phyloP scores from a whole-genome alignment of 2,888 invertebrate species.

The Tachina grossa region DNA sequence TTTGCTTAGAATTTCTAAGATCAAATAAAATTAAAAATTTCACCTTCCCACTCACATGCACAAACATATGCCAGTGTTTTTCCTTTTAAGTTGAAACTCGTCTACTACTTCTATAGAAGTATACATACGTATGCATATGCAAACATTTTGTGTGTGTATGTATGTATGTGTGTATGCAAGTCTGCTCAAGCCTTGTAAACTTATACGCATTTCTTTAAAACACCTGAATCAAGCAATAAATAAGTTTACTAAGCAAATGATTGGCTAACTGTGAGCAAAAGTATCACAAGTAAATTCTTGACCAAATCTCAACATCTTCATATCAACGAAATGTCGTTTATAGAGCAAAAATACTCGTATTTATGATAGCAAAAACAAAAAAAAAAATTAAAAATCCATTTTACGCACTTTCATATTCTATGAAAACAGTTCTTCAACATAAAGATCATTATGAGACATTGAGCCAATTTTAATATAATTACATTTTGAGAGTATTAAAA shows the following conservation, averaged over 20 bases:
- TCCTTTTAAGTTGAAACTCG: constrained; percentile 54
- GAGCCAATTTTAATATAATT: constrained; percentile 28
- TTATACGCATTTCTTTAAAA: constrained; percentile 29
- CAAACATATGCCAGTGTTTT: constrained; percentile 5
- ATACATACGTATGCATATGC: not conserved
- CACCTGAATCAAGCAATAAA: constrained; percentile 22
- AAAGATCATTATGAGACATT: constrained; percentile 23
- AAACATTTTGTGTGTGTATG: not conserved
- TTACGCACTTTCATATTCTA: constrained; percentile 62
- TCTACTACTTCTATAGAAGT: constrained; percentile 26
- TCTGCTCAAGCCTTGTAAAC: not conserved
- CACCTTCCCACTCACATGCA: constrained; percentile 28
- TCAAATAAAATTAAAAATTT: constrained; percentile 45
- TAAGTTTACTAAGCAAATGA: not conserved
- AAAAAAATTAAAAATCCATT: constrained; percentile 33
- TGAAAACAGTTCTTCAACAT: constrained; percentile 19
- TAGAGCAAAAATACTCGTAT: constrained; percentile 44
- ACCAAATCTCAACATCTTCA: constrained; percentile 20
- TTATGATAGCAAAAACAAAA: constrained; percentile 8
- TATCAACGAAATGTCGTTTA: constrained; percentile 30
- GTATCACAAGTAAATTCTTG: constrained; percentile 36
- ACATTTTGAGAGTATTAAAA: not conserved
- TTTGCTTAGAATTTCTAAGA: constrained; percentile 53
- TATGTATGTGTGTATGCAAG: too few species aligned
- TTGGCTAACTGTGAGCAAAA: constrained; percentile 19